A percentile compares a stretch with the other conserved stretches of the same genome.
phyloP scores from a whole-genome alignment of 2,113 vertebrate species.

The Cryptotis parvus region DNA sequence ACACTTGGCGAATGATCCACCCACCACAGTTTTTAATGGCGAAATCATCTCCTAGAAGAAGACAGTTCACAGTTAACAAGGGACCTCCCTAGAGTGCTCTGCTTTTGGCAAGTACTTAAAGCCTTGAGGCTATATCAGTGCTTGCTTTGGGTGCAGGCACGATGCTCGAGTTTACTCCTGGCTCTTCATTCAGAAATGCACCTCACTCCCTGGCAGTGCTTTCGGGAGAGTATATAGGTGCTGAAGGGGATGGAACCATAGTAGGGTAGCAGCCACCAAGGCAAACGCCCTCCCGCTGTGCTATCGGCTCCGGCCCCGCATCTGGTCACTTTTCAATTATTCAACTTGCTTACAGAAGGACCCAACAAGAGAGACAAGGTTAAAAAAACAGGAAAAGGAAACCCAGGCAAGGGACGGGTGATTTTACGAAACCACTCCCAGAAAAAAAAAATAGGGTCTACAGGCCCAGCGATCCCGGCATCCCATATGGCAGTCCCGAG shows the following conservation, averaged over 20 bases:
- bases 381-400: neutral
- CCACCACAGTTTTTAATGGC: conserved; percentile 93
- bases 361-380: neutral
- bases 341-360: neutral
- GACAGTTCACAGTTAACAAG: conserved; percentile 47
- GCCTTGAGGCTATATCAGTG: neutral
- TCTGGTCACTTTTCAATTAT: neutral
- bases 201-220: too few species aligned
- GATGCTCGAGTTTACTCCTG: too few species aligned
- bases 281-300: too few species aligned
- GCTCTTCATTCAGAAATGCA: too few species aligned
- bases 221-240: too few species aligned
- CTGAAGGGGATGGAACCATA: too few species aligned
- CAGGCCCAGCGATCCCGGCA: too few species aligned
- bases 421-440: neutral
- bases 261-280: too few species aligned
- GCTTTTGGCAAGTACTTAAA: neutral
- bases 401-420: neutral
- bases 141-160: too few species aligned
- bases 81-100: neutral
- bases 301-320: too few species aligned
- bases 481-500: too few species aligned
- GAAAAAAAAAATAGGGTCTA: neutral
- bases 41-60: conserved; percentile 88
- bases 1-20: conserved; percentile 92